Evolutionary conservation across 1,140 invertebrate genomes (phyloP), one percentile per base, ranked within the genome.

Genomic region (Pararge aegeria): DNA sequence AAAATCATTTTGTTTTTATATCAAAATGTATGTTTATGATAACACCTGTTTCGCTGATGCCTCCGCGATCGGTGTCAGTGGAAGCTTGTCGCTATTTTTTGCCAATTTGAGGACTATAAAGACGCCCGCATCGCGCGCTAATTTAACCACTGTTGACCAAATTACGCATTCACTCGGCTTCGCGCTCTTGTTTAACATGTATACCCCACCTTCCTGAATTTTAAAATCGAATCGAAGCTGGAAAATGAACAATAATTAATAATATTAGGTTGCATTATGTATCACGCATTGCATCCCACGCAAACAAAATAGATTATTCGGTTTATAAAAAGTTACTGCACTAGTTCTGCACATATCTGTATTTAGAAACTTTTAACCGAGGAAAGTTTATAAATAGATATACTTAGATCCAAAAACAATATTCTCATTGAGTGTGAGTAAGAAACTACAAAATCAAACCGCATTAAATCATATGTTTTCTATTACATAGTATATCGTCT

Each of bases 1-100:
- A 89, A 88, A 87, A 89, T 89, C 78, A 83, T 86, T 87, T 87
- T 83, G 81, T 87, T 88, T 87, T 89, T 89, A 85, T 89, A 78
- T 66, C 82, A 87, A 87, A 89, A 87, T 87, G 83, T 89, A 87
- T 87, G 87, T 89, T 89, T 89, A 89, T 89, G 84, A 89, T 89
- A 89, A 89, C 87, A 89, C 87, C 87, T 89, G 87, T 89, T 89
- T 89, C 83, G 78, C 67, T 78, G 84, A 87, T 89, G 83, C 84
- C 83, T 82, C 83, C 77, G 71, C 86, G 80, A 87, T 87, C 83
- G 79, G 83, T 89, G 87, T 89, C 87, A 83, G 70, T 74, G 70
- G 75, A 70, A 66, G 70, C 83, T 82, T 87, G 84, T 87, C 77
- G 80, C 83, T 73, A 81, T 80, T 89, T 89, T 89, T 89, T 89